Evolutionary conservation across 2,888 invertebrate species (phyloP).

Genomic region (Melinaea marsaeus): DNA sequence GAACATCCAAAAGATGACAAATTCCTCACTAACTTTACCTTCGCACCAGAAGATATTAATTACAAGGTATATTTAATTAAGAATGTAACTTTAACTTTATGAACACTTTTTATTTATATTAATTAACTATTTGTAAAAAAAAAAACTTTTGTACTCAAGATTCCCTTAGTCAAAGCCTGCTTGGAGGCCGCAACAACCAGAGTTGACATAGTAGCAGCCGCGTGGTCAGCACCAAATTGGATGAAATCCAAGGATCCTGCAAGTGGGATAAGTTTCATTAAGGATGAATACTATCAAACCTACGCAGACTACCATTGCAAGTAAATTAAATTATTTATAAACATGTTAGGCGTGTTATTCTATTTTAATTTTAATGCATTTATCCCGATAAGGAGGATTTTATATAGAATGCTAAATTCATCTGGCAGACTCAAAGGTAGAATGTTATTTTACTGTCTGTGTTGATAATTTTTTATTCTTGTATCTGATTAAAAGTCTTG

Average conservation of each 20-base stretch:
- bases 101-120: no score
- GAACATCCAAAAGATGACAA: slow-evolving; percentile 71
- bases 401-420: no score
- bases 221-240: slow-evolving; percentile 80
- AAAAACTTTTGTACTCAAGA: slow-evolving; percentile 38
- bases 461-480: no score
- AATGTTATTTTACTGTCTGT: no score
- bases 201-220: slow-evolving; percentile 56
- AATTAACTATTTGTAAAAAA: background rate
- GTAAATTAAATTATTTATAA: slow-evolving; percentile 40
- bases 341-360: background rate
- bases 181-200: slow-evolving; percentile 43
- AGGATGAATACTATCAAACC: slow-evolving; percentile 78
- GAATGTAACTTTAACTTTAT: no score
- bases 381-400: no score
- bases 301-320: slow-evolving; percentile 87
- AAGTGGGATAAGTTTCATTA: slow-evolving; percentile 61
- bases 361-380: no score
- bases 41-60: slow-evolving; percentile 80
- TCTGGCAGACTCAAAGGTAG: no score
- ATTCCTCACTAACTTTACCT: slow-evolving; percentile 77
- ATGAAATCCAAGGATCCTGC: slow-evolving; percentile 76
- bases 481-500: no score
- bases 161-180: slow-evolving; percentile 59
- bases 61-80: slow-evolving; percentile 73